Percentiles rank a stretch among this genome's conserved stretches.
Evolutionary conservation across 2,888 invertebrate genomes (phyloP).

Genomic region (Salpingus planirostris): DNA sequence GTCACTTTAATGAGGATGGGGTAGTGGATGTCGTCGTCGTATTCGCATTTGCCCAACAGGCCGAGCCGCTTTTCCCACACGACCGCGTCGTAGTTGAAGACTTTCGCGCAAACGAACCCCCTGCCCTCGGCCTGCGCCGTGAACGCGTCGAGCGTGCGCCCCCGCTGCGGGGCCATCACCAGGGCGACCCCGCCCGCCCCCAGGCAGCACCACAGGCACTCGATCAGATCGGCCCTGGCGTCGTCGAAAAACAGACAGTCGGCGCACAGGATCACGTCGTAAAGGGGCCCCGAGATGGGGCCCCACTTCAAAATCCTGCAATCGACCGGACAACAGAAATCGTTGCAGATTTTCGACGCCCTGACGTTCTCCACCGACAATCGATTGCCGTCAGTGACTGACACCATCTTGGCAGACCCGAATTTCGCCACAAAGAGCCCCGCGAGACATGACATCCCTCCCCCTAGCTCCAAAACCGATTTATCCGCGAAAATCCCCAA

Average conservation of each 20-base stretch:
- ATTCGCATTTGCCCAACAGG: conserved; percentile 50
- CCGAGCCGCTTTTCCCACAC: conserved; percentile 61
- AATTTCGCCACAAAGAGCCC: conserved; percentile 65
- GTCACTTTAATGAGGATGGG: conserved; percentile 58
- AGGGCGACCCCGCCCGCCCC: conserved; percentile 55
- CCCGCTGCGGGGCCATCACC: conserved; percentile 69
- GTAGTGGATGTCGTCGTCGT: conserved; percentile 63
- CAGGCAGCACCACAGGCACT: conserved; percentile 57
- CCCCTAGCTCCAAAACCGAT: conserved; percentile 68
- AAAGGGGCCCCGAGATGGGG: conserved; percentile 42
- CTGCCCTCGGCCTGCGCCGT: conserved; percentile 50
- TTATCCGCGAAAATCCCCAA: conserved; percentile 55
- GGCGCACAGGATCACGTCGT: conserved; percentile 66
- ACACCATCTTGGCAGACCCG: conserved; percentile 52
- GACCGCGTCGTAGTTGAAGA: conserved; percentile 52
- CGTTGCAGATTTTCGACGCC: conserved; percentile 56
- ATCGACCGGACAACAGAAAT: conserved; percentile 46
- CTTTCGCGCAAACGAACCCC: conserved; percentile 50
- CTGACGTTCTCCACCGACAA: conserved; percentile 64
- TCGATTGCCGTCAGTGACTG: conserved; percentile 71
- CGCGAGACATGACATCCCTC: conserved; percentile 77
- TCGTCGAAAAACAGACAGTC: conserved; percentile 76
- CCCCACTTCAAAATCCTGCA: conserved; percentile 49
- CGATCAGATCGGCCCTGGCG: conserved; percentile 55
- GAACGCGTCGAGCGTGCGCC: conserved; percentile 62